These are phyloP conservation scores for Sweltsa coloradensis DNA, from an alignment of 1,140 invertebrate genomes.

Conservation along the genomic window DNA sequence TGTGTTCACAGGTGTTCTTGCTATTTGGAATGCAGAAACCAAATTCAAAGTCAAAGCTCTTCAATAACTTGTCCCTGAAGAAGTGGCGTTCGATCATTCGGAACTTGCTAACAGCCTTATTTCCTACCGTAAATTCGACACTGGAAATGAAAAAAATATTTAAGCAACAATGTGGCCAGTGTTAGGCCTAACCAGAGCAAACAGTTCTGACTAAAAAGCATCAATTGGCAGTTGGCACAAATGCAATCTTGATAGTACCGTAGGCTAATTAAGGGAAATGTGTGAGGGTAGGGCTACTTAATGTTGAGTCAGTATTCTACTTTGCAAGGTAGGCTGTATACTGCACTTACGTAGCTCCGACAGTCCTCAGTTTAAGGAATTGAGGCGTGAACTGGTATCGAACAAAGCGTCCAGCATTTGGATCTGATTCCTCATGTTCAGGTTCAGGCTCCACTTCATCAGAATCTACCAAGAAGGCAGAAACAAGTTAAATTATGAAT, in stretches of 20 bases:
- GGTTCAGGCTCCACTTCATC: constrained; percentile 35
- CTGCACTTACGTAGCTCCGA: constrained; percentile 83
- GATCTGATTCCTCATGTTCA: constrained; percentile 57
- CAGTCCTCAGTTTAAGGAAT: constrained; percentile 90
- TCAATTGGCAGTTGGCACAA: no score
- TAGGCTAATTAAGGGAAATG: no score
- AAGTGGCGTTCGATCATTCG: constrained; percentile 98
- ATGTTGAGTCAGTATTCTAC: no score
- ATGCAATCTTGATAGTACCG: no score
- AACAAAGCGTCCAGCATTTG: constrained; percentile 89
- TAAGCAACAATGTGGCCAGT: no score
- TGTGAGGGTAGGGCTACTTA: no score
- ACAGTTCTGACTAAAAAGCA: no score
- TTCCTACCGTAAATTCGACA: constrained; percentile 93
- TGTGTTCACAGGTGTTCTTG: constrained; percentile 96
- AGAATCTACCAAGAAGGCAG: no score
- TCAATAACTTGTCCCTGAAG: constrained; percentile 85
- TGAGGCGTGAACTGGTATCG: constrained; percentile 94
- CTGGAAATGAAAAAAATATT: no score
- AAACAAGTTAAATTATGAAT: no score
- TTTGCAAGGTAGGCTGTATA: no score
- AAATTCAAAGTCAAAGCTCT: constrained; percentile 99
- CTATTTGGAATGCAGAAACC: constrained; percentile 98
- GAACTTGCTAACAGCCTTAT: constrained; percentile 85
- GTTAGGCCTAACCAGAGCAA: no score